Evolutionary conservation across 2,113 vertebrate genomes (phyloP).

Genomic region (Podarcis muralis): DNA sequence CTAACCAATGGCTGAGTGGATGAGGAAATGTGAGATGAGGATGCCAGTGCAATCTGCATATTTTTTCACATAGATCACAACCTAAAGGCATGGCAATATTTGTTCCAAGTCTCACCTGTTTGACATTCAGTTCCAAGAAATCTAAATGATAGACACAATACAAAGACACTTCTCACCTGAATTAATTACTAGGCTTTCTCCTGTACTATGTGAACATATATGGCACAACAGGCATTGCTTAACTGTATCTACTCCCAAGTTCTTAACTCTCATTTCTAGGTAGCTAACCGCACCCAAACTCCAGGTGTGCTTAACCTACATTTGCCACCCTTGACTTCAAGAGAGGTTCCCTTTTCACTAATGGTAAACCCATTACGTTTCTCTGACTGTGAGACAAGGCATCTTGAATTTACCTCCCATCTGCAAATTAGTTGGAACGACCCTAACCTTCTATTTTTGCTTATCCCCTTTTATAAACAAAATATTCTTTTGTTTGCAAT

Average conservation of each 20-base stretch:
- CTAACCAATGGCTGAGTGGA: too few relatives aligned
- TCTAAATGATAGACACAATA: too few relatives aligned
- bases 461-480: constrained; percentile 61
- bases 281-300: background rate
- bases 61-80: background rate
- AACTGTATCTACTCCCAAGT: background rate
- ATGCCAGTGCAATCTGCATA: background rate
- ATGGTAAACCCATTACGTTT: background rate
- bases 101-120: background rate
- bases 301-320: background rate
- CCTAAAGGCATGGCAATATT: background rate
- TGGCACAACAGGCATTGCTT: background rate
- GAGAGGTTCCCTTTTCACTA: background rate
- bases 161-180: background rate
- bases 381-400: background rate
- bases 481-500: constrained; percentile 61
- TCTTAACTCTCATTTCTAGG: background rate
- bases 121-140: background rate
- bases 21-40: too few relatives aligned
- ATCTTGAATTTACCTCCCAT: constrained; percentile 1
- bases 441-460: constrained; percentile 54
- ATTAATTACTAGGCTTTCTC: background rate
- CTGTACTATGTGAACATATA: background rate
- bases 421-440: constrained; percentile 40
- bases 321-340: background rate